A percentile compares a stretch with the other conserved stretches of the same genome.
Evolutionary conservation across 2,888 invertebrate genomes (phyloP).

Genomic region (Sinopyrophorus schimmeli): DNA sequence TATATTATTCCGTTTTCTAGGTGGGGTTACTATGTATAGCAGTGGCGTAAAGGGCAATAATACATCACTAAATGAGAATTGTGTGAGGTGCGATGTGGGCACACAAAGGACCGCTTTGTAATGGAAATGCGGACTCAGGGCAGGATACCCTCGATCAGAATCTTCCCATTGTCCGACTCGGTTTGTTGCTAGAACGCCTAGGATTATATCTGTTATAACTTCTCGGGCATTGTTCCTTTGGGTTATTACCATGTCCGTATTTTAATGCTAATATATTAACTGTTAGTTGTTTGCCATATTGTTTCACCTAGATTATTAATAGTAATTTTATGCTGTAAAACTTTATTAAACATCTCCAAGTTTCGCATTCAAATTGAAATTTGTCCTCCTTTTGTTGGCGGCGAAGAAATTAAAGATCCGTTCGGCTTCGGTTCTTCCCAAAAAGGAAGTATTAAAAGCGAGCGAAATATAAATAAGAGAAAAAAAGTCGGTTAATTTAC

Average conservation of each 20-base stretch:
- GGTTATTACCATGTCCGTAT: constrained; percentile 36
- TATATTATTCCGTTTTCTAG: constrained; percentile 11
- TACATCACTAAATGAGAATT: constrained; percentile 43
- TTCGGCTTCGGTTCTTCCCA: too few relatives aligned
- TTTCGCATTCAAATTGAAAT: not conserved
- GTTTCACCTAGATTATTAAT: constrained; percentile 10
- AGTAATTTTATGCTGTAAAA: not conserved
- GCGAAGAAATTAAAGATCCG: too few relatives aligned
- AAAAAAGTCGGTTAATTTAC: too few relatives aligned
- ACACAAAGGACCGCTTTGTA: constrained; percentile 38
- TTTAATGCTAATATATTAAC: constrained; percentile 38
- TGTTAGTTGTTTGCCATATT: constrained; percentile 24
- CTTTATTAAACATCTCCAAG: not conserved
- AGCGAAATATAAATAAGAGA: too few relatives aligned
- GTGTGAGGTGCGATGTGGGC: constrained; percentile 38
- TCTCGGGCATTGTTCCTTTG: constrained; percentile 38
- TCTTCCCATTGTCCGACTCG: constrained; percentile 40
- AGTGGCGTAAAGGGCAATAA: constrained; percentile 31
- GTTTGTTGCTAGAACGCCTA: constrained; percentile 37
- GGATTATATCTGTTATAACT: constrained; percentile 41
- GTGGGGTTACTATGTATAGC: constrained; percentile 15
- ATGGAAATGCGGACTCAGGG: constrained; percentile 38
- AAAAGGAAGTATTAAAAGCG: too few relatives aligned
- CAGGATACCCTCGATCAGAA: constrained; percentile 35
- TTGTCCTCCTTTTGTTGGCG: not conserved